Conservation (phyloP, 2,888 invertebrate species). For the Sminthurides aquaticus region DNA sequence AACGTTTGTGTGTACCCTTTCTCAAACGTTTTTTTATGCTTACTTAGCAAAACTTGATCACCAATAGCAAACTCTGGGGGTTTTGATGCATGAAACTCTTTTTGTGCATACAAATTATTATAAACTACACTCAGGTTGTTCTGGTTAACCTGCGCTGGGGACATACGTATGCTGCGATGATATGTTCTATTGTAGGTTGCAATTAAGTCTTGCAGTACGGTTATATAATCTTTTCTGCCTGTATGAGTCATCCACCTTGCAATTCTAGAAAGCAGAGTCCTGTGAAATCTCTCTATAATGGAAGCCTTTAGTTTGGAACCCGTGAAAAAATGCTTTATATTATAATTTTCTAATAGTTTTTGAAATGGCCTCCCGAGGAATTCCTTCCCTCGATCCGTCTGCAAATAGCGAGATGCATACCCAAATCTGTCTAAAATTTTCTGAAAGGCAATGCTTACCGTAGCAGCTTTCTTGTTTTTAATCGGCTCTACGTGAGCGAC, state of each 20-base stretch:
- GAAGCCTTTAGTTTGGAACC: not conserved
- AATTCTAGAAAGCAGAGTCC: not conserved
- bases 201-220: not conserved
- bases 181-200: not conserved
- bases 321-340: not conserved
- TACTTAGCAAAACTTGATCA: not conserved
- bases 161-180: not conserved
- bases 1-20: not conserved
- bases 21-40: not conserved
- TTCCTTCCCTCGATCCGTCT: conserved; percentile 11
- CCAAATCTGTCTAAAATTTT: conserved; percentile 10
- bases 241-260: not conserved
- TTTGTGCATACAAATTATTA: too few species aligned
- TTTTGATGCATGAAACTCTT: not conserved
- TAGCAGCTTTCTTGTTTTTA: conserved; percentile 8
- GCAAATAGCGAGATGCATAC: not conserved
- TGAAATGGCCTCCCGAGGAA: not conserved
- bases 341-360: not conserved
- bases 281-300: not conserved
- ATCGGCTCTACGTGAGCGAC: not conserved
- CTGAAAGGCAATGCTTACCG: conserved; percentile 6
- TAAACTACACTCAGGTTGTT: too few species aligned
- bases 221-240: not conserved
- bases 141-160: not conserved
- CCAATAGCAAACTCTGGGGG: not conserved